Conservation (phyloP, 2,888 invertebrate genomes). For the Harmothoe impar region DNA sequence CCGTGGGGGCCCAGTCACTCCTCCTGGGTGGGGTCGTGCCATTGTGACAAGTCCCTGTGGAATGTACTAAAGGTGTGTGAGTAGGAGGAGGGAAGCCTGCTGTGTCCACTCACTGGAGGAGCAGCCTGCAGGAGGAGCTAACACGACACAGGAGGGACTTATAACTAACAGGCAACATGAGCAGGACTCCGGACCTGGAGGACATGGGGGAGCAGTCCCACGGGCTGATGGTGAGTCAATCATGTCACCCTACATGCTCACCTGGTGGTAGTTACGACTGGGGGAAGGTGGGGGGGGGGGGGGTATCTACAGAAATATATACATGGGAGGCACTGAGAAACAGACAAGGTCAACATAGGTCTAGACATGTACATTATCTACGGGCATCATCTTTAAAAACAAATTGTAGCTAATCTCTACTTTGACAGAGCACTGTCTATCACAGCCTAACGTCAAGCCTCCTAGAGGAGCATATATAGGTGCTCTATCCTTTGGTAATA, state of each 20-base stretch:
- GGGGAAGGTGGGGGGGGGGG: too few relatives aligned
- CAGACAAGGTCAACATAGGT: too few relatives aligned
- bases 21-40: not conserved
- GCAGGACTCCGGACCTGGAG: constrained; percentile 40
- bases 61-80: constrained; percentile 6
- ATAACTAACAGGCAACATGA: not conserved
- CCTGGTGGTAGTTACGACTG: not conserved
- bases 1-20: not conserved
- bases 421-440: too few relatives aligned
- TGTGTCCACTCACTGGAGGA: not conserved
- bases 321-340: too few relatives aligned
- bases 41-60: not conserved
- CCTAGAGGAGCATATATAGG: too few relatives aligned
- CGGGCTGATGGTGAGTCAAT: constrained; percentile 45
- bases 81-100: not conserved
- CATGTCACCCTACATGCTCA: not conserved
- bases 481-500: too few relatives aligned
- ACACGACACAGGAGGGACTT: not conserved
- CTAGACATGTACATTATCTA: too few relatives aligned
- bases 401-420: too few relatives aligned
- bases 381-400: too few relatives aligned
- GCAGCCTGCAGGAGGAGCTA: not conserved
- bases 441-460: too few relatives aligned
- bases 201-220: constrained; percentile 48
- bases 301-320: too few relatives aligned